Conservation (phyloP, 2,888 invertebrate genomes). For the Scaptomyza caliginosa region DNA sequence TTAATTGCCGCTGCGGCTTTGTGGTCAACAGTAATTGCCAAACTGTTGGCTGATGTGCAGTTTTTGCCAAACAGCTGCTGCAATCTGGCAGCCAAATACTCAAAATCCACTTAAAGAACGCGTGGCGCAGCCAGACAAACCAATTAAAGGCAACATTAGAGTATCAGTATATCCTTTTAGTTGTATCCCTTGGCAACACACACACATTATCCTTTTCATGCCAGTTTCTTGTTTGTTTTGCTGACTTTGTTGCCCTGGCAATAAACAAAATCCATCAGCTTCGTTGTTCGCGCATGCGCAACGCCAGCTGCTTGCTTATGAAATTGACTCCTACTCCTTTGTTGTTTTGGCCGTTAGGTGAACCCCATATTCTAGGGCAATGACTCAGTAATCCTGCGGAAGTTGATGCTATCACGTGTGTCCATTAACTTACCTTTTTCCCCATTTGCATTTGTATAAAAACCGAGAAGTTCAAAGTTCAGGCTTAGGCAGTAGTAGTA, state of each 20-base stretch:
- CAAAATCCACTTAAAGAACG: constrained; percentile 64
- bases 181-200: constrained; percentile 10
- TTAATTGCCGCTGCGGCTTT: constrained; percentile 54
- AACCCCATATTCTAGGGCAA: constrained; percentile 23
- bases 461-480: constrained; percentile 36
- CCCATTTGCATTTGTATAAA: constrained; percentile 31
- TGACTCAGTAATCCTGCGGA: constrained; percentile 72
- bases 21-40: constrained; percentile 57
- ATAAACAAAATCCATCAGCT: constrained; percentile 57
- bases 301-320: constrained; percentile 56
- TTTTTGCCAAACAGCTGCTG: constrained; percentile 51
- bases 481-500: too few species aligned
- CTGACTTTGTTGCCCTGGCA: constrained; percentile 32
- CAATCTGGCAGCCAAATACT: constrained; percentile 41
- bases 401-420: constrained; percentile 71
- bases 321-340: constrained; percentile 1
- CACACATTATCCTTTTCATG: constrained; percentile 51
- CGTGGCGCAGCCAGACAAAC: constrained; percentile 56
- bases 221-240: constrained; percentile 13
- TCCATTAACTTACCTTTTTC: constrained; percentile 59
- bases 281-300: constrained; percentile 73
- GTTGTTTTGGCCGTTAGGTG: neutral
- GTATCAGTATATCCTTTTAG: constrained; percentile 72
- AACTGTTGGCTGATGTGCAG: constrained; percentile 23
- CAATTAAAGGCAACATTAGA: constrained; percentile 69